Evolutionary conservation across 2,113 vertebrate genomes (phyloP).

Genomic region (Mastomys natalensis): DNA sequence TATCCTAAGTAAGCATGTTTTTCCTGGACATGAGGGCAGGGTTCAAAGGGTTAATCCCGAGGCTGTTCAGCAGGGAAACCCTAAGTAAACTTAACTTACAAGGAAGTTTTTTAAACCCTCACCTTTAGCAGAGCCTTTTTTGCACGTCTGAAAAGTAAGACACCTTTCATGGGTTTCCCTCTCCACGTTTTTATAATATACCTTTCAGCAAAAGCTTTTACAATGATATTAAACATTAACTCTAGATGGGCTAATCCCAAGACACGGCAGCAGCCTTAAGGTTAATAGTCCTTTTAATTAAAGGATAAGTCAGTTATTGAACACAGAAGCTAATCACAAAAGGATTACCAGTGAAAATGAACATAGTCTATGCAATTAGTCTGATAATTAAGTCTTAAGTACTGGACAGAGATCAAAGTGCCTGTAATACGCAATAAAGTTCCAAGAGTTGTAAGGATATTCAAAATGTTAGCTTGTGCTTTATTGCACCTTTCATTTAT

Average conservation of each 20-base stretch:
- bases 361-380: conserved; percentile 98
- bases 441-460: conserved; percentile 93
- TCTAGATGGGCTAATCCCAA: conserved; percentile 91
- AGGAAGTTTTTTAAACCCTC: conserved; percentile 69
- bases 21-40: conserved; percentile 60
- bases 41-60: conserved; percentile 65
- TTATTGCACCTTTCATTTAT: conserved; percentile 92
- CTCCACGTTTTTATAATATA: conserved; percentile 80
- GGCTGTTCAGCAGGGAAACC: conserved; percentile 18
- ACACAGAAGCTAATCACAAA: conserved; percentile 96
- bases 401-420: conserved; percentile 96
- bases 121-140: conserved; percentile 70
- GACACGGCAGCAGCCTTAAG: conserved; percentile 92
- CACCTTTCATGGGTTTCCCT: conserved; percentile 68
- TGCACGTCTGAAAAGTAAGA: conserved; percentile 74
- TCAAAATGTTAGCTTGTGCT: conserved; percentile 92
- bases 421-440: conserved; percentile 97
- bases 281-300: conserved; percentile 99
- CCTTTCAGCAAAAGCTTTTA: conserved; percentile 86
- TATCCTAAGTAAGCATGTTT: conserved; percentile 6
- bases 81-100: conserved; percentile 72
- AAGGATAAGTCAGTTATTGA: conserved; percentile 96
- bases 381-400: conserved; percentile 99
- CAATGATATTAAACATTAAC: conserved; percentile 89
- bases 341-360: conserved; percentile 97